These are phyloP conservation scores for Coracias cyanogaster DNA, from an alignment of 2,797 vertebrate genomes.

Conservation along the genomic window DNA sequence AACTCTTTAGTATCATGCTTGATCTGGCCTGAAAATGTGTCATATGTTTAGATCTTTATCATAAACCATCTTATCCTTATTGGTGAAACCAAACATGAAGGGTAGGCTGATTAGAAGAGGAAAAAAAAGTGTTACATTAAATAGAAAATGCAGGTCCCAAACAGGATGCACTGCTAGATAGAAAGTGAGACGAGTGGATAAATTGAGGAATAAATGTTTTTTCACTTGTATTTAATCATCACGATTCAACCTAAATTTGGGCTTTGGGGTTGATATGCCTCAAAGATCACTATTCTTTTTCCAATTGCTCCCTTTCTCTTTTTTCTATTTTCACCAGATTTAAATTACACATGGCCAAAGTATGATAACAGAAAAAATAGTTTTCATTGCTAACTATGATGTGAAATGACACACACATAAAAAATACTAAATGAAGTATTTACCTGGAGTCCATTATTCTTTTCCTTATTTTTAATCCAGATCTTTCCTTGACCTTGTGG, in stretches of 20 bases:
- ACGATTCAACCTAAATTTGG: neutral
- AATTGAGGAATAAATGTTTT: neutral
- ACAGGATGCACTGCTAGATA: neutral
- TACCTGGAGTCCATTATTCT: slow-evolving; percentile 85
- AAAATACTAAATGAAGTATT: neutral
- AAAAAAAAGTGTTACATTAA: neutral
- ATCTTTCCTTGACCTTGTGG: slow-evolving; percentile 89
- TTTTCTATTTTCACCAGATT: neutral
- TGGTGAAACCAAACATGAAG: neutral
- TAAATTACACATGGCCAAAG: neutral
- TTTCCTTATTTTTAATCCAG: slow-evolving; percentile 88
- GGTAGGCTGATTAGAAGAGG: neutral
- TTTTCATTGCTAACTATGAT: neutral
- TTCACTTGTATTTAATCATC: neutral
- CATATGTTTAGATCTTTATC: neutral
- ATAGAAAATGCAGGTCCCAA: neutral
- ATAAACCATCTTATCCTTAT: neutral
- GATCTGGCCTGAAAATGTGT: neutral
- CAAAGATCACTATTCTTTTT: neutral
- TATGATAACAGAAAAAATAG: neutral
- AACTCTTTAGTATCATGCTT: neutral
- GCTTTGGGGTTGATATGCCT: neutral
- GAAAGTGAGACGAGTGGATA: neutral
- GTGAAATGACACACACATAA: neutral
- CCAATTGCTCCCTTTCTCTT: neutral